Evolutionary conservation across 2,797 vertebrate species (phyloP), one percentile per base, ranked within the genome.

Genomic region (Sternarchorhynchus goeldii): DNA sequence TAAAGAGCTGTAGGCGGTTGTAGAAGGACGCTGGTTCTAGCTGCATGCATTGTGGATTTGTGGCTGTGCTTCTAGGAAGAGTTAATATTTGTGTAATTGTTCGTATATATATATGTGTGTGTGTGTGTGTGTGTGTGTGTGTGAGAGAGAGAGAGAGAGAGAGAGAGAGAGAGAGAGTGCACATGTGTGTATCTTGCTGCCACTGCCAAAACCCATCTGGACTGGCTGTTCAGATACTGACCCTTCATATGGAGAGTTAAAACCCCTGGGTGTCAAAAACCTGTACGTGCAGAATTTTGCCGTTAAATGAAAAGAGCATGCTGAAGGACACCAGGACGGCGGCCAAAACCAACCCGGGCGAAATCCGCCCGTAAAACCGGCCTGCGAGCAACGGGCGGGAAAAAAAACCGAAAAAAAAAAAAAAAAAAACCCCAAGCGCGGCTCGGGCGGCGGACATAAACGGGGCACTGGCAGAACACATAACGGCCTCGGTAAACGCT

Each of bases 241-340:
- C 75, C 69, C 65, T 60, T 76, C 36, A 75, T 75, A 75, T 78
- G 70, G 57, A 1, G 45, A 72, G 53, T 73, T 73, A 55, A 75
- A 76, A 73, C 82, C 85, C 73, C 59, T 58, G 85, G 89, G 88
- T 50, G 83, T 86, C 59, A 74, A 77, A 75, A 86, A 81, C 73
- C 64, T 86, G 45, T 87, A 76, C 58, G 59, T 69, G 78, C 69
- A 75, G 77, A 82, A 71, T 80, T 71, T 77, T 69, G 76, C 63
- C 77, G 81, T 81, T 76, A 63, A 85, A 79, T 74, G 71, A 76
- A 63, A 66, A 50, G 53, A 70, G 32, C 66, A 75, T 58, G 16
- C 73, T 71, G 73, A 80, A 84, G 77, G 79, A 74, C 79, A 60
- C 14, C 31, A 53, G 75, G 55, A 63, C 41, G 32, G 20, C 50